A percentile compares a stretch with the other conserved stretches of the same genome.
Conservation (phyloP, 2,113 vertebrate species). For the Hydropotes inermis region DNA sequence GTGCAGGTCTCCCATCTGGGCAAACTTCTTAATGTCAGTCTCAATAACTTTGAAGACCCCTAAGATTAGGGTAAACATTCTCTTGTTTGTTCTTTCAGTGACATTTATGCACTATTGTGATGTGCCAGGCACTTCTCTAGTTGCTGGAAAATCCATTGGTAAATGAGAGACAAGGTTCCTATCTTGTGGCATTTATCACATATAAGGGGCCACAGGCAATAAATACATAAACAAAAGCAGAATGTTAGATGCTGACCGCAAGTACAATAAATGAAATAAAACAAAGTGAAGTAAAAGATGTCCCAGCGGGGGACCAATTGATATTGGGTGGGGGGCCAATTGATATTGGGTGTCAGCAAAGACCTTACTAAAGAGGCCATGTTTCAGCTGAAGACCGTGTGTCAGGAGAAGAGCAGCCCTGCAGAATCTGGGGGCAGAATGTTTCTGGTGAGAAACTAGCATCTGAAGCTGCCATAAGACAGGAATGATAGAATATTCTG, state of each 20-base stretch:
- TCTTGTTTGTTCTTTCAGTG: neutral
- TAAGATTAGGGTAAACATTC: neutral
- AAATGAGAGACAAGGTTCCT: neutral
- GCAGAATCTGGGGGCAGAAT: neutral
- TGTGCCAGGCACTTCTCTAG: neutral
- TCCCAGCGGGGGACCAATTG: neutral
- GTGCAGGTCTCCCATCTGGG: neutral
- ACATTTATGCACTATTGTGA: neutral
- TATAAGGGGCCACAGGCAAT: neutral
- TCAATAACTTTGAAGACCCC: neutral
- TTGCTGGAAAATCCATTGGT: neutral
- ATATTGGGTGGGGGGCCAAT: accelerated
- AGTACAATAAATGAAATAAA: neutral
- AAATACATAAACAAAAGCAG: neutral
- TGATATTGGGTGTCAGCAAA: neutral
- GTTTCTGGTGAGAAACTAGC: neutral
- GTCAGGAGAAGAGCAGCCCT: neutral
- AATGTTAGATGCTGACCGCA: neutral
- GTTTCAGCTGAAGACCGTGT: neutral
- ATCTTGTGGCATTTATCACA: neutral
- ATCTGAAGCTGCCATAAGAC: neutral
- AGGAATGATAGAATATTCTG: neutral
- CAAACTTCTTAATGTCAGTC: neutral
- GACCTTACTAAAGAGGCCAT: neutral
- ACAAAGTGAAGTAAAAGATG: neutral